These are phyloP conservation scores for Hydrotaea diabolus DNA, from an alignment of 2,888 invertebrate genomes.

Conservation along the genomic window DNA sequence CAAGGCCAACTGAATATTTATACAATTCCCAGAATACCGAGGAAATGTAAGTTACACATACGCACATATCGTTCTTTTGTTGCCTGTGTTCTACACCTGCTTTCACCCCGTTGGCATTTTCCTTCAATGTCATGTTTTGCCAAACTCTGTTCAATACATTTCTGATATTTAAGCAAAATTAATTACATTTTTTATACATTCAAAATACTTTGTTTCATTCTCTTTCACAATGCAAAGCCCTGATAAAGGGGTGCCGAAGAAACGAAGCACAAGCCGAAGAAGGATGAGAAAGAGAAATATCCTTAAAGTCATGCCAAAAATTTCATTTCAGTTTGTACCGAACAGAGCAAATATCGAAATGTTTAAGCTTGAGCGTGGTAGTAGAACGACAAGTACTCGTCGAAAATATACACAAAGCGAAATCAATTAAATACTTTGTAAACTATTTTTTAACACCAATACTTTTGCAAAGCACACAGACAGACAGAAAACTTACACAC, in stretches of 20 bases:
- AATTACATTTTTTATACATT: slow-evolving; percentile 10
- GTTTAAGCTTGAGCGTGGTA: neutral
- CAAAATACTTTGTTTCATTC: neutral
- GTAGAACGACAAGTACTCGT: neutral
- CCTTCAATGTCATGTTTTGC: neutral
- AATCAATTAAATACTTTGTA: slow-evolving; percentile 53
- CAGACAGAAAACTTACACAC: no score
- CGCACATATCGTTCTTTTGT: neutral
- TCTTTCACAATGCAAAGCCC: neutral
- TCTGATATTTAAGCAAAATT: slow-evolving; percentile 1
- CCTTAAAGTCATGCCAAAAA: slow-evolving; percentile 21
- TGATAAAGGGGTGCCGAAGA: no score
- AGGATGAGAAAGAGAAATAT: neutral
- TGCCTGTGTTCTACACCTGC: neutral
- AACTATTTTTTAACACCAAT: slow-evolving; percentile 44
- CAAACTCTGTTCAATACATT: neutral
- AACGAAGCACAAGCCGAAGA: neutral
- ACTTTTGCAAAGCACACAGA: neutral
- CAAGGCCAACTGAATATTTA: neutral
- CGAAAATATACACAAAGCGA: neutral
- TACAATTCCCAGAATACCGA: neutral
- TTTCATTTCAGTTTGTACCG: neutral
- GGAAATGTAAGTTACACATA: neutral
- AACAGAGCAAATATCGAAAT: slow-evolving; percentile 27
- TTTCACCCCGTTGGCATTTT: neutral